phyloP scores from a whole-genome alignment of 2,888 invertebrate species.

The Cephus nigrinus region DNA sequence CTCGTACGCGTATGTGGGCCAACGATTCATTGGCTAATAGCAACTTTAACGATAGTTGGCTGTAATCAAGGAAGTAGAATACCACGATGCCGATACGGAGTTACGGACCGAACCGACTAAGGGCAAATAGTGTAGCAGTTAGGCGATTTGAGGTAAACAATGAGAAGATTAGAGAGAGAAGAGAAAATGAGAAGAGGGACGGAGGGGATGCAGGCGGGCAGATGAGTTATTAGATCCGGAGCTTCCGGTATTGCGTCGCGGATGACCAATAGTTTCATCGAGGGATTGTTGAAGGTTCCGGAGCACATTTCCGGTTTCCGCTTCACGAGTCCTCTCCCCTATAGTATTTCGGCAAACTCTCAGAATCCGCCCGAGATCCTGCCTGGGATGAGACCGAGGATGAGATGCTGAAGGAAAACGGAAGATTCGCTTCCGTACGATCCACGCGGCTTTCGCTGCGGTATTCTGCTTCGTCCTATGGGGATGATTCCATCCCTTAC shows the following conservation, averaged over 20 bases:
- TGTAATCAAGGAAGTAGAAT: conserved; percentile 16
- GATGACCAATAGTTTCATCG: conserved; percentile 67
- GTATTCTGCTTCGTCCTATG: background rate
- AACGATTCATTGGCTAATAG: conserved; percentile 22
- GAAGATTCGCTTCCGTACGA: background rate
- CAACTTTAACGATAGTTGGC: conserved; percentile 19
- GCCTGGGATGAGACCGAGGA: conserved; percentile 11
- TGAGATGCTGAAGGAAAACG: conserved; percentile 23
- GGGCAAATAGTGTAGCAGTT: background rate
- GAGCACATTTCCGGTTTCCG: conserved; percentile 68
- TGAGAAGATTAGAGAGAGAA: conserved; percentile 6
- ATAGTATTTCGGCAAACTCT: conserved; percentile 29
- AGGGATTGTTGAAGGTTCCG: conserved; percentile 67
- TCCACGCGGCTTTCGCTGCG: background rate
- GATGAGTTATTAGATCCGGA: conserved; percentile 66
- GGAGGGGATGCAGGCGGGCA: conserved; percentile 47
- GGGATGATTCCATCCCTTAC: conserved; percentile 23
- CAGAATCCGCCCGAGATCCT: conserved; percentile 35
- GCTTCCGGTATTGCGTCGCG: conserved; percentile 65
- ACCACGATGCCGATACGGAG: conserved; percentile 1
- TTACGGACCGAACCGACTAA: background rate
- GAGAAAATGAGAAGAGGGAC: conserved; percentile 19
- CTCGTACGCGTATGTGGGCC: conserved; percentile 14
- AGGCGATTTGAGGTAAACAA: conserved; percentile 14
- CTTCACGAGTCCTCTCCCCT: conserved; percentile 43